Evolutionary conservation across 2,113 vertebrate genomes (phyloP), one percentile per base, ranked within the genome.

Genomic region (Mustela lutreola): DNA sequence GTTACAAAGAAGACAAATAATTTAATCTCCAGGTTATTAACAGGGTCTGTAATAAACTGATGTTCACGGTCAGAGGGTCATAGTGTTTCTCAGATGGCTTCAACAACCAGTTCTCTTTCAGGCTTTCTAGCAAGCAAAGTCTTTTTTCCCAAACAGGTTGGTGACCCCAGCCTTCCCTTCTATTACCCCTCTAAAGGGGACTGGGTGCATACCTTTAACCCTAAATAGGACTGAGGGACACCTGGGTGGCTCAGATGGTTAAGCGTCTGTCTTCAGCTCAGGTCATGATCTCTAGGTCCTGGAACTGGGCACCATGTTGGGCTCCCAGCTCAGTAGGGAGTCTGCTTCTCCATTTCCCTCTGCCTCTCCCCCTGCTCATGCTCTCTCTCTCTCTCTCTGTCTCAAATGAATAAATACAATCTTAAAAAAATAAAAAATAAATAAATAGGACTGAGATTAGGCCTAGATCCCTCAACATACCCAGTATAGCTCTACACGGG

Each of bases 21-120:
- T 39, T 93, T 97, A 63, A 89, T 78, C 48, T 10, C 86, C 36
- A 94, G 85, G 81, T 97, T 93, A 88, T 60, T 82, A 73, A 50
- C 45, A 95, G 7, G 45, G 33, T 86, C 42, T 82, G 28, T 22
- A 95, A 94, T 22, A 94, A 92, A 91, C 76, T 65, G 36, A 78
- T 89, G 24, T n/a, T 97, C 31, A 71, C 58, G n/a, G 42, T 90
- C 79, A 87, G 45, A 85, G 48, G 21, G 42, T 90, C 88, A 87
- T 65, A 70, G 48, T 11, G 14, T 83, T 96, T 95, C 81, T 94
- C 42, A 56, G 73, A 62, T 26, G 56, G 9, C 33, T 48, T 95
- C 63, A 83, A 94, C 14, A 31, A 87, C 53, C 62, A 95, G 24
- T 93, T 67, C 53, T 95, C 39, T 92, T 79, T 50, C 58, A 83